phyloP scores from a whole-genome alignment of 1,140 invertebrate species.

The Fopius arisanus region DNA sequence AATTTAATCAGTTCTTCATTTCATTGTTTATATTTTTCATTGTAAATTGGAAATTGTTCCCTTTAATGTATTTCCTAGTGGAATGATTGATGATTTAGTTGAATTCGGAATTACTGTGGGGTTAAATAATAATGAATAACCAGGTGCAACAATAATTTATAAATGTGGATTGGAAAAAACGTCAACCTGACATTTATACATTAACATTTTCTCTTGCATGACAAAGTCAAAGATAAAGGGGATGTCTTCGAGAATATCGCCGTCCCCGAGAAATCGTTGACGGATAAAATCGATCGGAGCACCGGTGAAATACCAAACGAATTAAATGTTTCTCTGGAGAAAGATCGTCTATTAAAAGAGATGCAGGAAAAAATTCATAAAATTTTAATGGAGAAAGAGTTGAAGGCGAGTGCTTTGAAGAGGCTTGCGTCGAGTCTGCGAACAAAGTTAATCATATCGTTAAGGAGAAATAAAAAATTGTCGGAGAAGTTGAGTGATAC shows the following conservation, averaged over 20 bases:
- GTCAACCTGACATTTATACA: no score
- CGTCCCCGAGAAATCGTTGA: neutral
- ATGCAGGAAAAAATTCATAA: slow-evolving; percentile 12
- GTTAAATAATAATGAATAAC: no score
- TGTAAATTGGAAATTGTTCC: no score
- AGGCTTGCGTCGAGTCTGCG: slow-evolving; percentile 25
- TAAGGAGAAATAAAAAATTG: slow-evolving; percentile 28
- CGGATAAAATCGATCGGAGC: neutral
- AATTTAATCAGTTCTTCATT: no score
- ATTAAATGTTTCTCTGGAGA: neutral
- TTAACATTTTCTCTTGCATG: no score
- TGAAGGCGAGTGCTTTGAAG: slow-evolving; percentile 19
- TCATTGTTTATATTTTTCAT: no score
- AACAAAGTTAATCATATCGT: slow-evolving; percentile 31
- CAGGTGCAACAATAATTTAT: no score
- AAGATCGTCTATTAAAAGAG: slow-evolving; percentile 18
- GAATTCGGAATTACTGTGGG: no score
- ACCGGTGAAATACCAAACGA: slow-evolving; percentile 18
- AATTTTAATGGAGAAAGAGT: slow-evolving; percentile 21
- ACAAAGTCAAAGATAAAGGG: neutral
- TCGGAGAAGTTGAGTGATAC: slow-evolving; percentile 4
- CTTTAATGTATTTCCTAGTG: no score
- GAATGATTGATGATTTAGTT: no score
- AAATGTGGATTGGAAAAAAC: no score
- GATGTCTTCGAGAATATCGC: neutral